phyloP scores from a whole-genome alignment of 2,113 vertebrate species.

The Callipepla californica region DNA sequence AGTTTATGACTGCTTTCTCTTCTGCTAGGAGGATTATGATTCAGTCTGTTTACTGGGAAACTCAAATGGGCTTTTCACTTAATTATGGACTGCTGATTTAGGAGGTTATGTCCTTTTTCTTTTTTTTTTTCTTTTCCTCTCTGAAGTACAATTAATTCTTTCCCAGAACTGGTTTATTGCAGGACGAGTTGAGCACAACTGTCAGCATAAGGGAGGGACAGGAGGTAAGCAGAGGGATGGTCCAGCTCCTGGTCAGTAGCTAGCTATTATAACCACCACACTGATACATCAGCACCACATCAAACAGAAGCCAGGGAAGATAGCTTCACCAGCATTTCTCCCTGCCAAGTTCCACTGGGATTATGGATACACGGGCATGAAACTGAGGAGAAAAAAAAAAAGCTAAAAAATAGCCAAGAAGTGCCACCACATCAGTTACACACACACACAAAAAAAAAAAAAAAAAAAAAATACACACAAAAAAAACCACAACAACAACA shows the following conservation, averaged over 20 bases:
- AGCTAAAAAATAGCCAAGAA: neutral
- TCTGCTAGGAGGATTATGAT: neutral
- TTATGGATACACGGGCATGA: neutral
- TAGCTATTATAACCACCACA: neutral
- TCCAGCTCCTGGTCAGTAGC: slow-evolving; percentile 4
- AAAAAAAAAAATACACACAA: neutral
- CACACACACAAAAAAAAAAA: neutral
- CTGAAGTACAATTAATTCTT: neutral
- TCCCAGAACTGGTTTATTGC: slow-evolving; percentile 10
- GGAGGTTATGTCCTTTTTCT: neutral
- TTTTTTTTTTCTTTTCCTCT: rapidly evolving
- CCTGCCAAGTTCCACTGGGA: neutral
- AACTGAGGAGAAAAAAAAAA: neutral
- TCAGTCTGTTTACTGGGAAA: neutral
- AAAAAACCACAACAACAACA: neutral
- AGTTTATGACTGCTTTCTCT: neutral
- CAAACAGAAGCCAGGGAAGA: slow-evolving; percentile 17
- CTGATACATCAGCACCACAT: slow-evolving; percentile 24
- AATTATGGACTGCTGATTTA: neutral
- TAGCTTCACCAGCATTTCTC: neutral
- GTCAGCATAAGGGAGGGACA: neutral
- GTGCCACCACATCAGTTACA: neutral
- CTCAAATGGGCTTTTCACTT: neutral
- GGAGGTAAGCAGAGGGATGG: neutral
- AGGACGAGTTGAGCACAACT: neutral